Percentiles rank a stretch among this genome's conserved stretches.
These are phyloP conservation scores for Atrichornis clamosus DNA, from an alignment of 2,113 vertebrate species.

Conservation along the genomic window DNA sequence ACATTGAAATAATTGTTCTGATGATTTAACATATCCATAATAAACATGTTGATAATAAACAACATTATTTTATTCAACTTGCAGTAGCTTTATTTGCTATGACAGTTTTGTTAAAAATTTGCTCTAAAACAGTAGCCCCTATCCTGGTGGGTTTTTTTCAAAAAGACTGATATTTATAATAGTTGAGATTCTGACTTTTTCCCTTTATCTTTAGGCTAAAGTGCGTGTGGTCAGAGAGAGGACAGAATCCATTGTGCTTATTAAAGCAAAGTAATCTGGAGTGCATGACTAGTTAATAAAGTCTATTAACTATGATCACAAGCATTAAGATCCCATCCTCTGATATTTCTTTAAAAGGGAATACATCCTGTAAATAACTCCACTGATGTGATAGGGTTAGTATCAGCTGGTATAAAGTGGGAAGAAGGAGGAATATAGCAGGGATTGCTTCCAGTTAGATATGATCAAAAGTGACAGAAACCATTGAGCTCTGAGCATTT, in stretches of 20 bases:
- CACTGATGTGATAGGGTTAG: rapidly evolving
- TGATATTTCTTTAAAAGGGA: not conserved
- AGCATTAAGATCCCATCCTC: not conserved
- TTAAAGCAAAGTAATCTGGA: not conserved
- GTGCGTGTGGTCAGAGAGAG: not conserved
- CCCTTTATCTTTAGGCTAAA: not conserved
- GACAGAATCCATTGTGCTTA: not conserved
- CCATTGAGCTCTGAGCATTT: rapidly evolving
- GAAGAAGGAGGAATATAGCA: not conserved
- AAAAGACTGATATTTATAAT: not conserved
- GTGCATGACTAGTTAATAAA: not conserved
- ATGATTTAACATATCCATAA: not conserved
- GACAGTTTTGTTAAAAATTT: not conserved
- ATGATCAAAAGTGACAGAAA: not conserved
- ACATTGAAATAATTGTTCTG: not conserved
- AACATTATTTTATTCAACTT: not conserved
- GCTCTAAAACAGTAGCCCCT: not conserved
- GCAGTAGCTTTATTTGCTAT: not conserved
- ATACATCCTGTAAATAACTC: not conserved
- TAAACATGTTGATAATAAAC: not conserved
- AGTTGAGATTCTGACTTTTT: not conserved
- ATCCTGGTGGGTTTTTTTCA: not conserved
- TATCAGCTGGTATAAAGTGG: not conserved
- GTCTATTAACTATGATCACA: not conserved
- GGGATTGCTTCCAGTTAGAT: not conserved